These are phyloP conservation scores for Megalops atlanticus DNA, from an alignment of 2,113 vertebrate species.

Conservation along the genomic window DNA sequence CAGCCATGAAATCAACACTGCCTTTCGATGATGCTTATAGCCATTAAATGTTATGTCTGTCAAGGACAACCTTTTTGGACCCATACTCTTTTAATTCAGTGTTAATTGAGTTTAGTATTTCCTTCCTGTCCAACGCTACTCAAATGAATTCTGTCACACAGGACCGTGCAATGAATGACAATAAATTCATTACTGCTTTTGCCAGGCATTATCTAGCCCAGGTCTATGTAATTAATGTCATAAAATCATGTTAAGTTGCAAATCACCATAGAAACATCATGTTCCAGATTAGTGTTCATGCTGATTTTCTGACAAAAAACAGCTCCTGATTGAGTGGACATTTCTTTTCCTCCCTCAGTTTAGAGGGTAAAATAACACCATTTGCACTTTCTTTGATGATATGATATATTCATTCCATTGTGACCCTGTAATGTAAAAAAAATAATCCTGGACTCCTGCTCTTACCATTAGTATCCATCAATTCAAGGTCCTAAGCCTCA, in stretches of 20 bases:
- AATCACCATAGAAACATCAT: background rate
- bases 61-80: background rate
- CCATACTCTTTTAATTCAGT: background rate
- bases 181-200: background rate
- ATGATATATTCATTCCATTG: too few species aligned
- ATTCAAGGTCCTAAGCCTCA: background rate
- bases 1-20: background rate
- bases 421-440: background rate
- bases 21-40: background rate
- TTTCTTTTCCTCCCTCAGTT: background rate
- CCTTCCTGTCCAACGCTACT: background rate
- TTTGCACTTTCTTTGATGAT: slow-evolving; percentile 9
- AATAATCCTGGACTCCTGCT: too few species aligned
- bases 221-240: background rate
- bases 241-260: background rate
- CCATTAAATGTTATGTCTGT: background rate
- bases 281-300: background rate
- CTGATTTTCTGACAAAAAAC: background rate
- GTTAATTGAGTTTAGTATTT: background rate
- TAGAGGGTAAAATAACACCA: too few species aligned
- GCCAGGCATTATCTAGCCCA: background rate
- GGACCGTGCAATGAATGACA: background rate
- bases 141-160: background rate
- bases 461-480: too few species aligned
- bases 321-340: background rate